Evolutionary conservation across 2,113 vertebrate genomes (phyloP), one percentile per base, ranked within the genome.

Genomic region (Romanogobio albipinnatus): DNA sequence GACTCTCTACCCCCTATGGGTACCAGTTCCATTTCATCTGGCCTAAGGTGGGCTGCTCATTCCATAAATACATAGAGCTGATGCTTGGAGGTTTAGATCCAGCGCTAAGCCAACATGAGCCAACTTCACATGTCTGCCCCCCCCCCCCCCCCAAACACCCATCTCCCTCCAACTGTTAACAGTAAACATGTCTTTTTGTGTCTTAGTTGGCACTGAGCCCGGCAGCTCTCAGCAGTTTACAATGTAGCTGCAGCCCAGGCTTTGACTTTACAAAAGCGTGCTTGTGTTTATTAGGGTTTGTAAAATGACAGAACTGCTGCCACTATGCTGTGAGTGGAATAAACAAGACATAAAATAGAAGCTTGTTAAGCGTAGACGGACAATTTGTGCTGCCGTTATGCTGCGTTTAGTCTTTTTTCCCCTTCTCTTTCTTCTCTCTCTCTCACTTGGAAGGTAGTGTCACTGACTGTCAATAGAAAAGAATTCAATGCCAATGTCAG

Each of bases 261-360:
- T 90, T 78, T 89, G 90, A 90, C 90, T 93, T 90, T 88, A 89
- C 90, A 88, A 89, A 89, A 86, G 91, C 89, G 87, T 87, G 81
- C 88, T 91, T 82, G 87, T 84, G 86, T 90, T 92, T 91, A 92
- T 91, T 89, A 92, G 87, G 84, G 83, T 85, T 85, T 74, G 70
- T 51, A 71, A 87, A 84, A 90, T 84, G 91, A 91, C 92, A 90
- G 89, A 89, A 85, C 24, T 24, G 43, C 83, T 88, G 58, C 89
- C 87, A 53, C 70, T 76, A 76, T 86, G 61, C 79, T 88, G 76
- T 84, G 90, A 81, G 77, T 84, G 79, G 78, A 83, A 90, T 87
- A 92, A 93, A 92, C 88, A 89, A 87, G 87, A 90, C 82, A 76
- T 91, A 84, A 92, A 92, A 77, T 86, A 70, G 4, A 1, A 51